These are phyloP conservation scores for Standfussiana lucernea DNA, from an alignment of 2,888 invertebrate species.

Conservation along the genomic window DNA sequence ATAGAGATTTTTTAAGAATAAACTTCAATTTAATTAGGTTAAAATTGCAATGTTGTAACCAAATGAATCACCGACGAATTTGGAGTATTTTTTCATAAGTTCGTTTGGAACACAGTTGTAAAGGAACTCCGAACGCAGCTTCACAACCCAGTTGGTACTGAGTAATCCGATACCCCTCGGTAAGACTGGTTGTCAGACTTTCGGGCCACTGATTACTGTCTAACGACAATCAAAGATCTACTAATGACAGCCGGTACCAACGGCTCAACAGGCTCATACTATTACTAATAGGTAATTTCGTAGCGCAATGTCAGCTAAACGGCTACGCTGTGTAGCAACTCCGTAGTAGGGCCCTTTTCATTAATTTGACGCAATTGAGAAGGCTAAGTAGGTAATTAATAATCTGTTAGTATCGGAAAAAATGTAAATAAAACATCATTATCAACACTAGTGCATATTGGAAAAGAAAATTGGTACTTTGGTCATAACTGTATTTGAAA, in stretches of 20 bases:
- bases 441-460: too few relatives aligned
- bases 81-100: not conserved
- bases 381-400: not conserved
- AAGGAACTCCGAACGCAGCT: not conserved
- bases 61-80: not conserved
- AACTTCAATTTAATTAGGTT: not conserved
- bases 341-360: not conserved
- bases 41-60: not conserved
- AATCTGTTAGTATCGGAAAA: not conserved
- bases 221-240: not conserved
- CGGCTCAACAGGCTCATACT: too few relatives aligned
- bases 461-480: too few relatives aligned
- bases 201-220: not conserved
- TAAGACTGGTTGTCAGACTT: not conserved
- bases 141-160: not conserved
- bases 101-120: not conserved
- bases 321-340: not conserved
- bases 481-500: too few relatives aligned
- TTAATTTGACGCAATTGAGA: not conserved
- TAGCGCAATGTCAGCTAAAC: not conserved
- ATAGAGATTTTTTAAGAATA: not conserved
- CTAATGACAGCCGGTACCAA: too few relatives aligned
- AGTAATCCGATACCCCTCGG: not conserved
- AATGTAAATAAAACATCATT: not conserved
- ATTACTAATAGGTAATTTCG: not conserved